phyloP scores from a whole-genome alignment of 2,888 invertebrate genomes.

The Drosophila anceps region DNA sequence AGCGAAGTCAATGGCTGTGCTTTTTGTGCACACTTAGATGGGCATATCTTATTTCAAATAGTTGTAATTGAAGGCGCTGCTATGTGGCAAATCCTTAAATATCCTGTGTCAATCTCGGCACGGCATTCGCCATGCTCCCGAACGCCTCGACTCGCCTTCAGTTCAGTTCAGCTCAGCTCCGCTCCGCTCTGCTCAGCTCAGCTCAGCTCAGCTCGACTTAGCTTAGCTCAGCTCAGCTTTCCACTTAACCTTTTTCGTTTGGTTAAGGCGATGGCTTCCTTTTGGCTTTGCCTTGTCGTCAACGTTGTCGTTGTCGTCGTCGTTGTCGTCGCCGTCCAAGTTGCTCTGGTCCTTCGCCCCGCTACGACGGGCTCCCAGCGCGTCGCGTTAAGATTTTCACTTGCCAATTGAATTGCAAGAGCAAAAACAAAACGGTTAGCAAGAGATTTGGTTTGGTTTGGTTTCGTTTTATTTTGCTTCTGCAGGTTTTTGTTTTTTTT shows the following conservation, averaged over 20 bases:
- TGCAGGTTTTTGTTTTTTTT: neutral
- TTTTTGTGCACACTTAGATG: constrained; percentile 14
- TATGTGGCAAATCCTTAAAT: constrained; percentile 56
- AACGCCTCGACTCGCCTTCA: constrained; percentile 2
- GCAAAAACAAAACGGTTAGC: constrained; percentile 44
- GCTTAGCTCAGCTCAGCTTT: constrained; percentile 68
- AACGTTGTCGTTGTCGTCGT: constrained; percentile 25
- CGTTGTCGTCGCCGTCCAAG: constrained; percentile 3
- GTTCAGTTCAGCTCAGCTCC: neutral
- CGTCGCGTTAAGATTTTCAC: constrained; percentile 50
- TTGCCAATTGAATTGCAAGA: constrained; percentile 72
- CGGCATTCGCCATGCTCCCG: neutral
- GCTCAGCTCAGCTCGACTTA: constrained; percentile 16
- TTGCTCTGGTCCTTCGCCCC: neutral
- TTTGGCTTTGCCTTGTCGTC: constrained; percentile 53
- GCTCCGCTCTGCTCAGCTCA: constrained; percentile 12
- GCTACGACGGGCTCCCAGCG: constrained; percentile 2
- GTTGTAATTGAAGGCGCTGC: constrained; percentile 61
- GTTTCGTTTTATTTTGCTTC: neutral
- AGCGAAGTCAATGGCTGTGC: neutral
- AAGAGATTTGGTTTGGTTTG: constrained; percentile 34
- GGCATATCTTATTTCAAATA: constrained; percentile 62
- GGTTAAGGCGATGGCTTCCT: constrained; percentile 54
- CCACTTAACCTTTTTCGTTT: constrained; percentile 73
- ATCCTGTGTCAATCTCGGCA: constrained; percentile 61